phyloP scores from a whole-genome alignment of 2,113 vertebrate species.

The Prietella phreatophila region DNA sequence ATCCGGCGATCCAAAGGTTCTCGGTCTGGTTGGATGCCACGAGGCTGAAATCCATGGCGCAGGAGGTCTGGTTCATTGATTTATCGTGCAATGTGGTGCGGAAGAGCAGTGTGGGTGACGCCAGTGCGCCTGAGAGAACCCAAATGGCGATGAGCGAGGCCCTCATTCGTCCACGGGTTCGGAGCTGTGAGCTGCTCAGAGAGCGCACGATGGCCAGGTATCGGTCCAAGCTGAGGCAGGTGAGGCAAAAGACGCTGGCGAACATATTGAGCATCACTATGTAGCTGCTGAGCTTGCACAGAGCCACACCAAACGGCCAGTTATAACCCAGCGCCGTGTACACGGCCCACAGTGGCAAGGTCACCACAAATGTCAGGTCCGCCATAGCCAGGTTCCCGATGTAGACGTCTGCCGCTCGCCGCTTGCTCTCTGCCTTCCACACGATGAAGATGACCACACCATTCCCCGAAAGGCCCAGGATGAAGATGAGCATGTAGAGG shows the following conservation, averaged over 20 bases:
- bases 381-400: slow-evolving; percentile 82
- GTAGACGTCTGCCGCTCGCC: slow-evolving; percentile 77
- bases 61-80: slow-evolving; percentile 68
- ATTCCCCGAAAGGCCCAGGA: slow-evolving; percentile 81
- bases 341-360: slow-evolving; percentile 83
- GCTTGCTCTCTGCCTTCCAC: slow-evolving; percentile 74
- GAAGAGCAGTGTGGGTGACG: slow-evolving; percentile 77
- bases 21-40: slow-evolving; percentile 62
- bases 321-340: slow-evolving; percentile 82
- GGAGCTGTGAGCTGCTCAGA: slow-evolving; percentile 72
- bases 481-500: slow-evolving; percentile 85
- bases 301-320: slow-evolving; percentile 81
- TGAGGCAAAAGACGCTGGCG: slow-evolving; percentile 85
- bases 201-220: slow-evolving; percentile 83
- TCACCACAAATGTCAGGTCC: slow-evolving; percentile 83
- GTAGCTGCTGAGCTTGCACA: slow-evolving; percentile 84
- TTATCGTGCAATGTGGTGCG: slow-evolving; percentile 65
- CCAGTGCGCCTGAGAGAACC: slow-evolving; percentile 72
- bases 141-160: slow-evolving; percentile 71
- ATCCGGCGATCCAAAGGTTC: slow-evolving; percentile 73
- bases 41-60: slow-evolving; percentile 78
- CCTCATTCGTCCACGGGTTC: slow-evolving; percentile 67
- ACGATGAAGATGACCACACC: slow-evolving; percentile 83
- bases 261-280: slow-evolving; percentile 84
- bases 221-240: slow-evolving; percentile 82